Percentiles rank a stretch among this genome's conserved stretches.
These are phyloP conservation scores for Sceloporus undulatus DNA, from an alignment of 2,113 vertebrate species.

Conservation along the genomic window DNA sequence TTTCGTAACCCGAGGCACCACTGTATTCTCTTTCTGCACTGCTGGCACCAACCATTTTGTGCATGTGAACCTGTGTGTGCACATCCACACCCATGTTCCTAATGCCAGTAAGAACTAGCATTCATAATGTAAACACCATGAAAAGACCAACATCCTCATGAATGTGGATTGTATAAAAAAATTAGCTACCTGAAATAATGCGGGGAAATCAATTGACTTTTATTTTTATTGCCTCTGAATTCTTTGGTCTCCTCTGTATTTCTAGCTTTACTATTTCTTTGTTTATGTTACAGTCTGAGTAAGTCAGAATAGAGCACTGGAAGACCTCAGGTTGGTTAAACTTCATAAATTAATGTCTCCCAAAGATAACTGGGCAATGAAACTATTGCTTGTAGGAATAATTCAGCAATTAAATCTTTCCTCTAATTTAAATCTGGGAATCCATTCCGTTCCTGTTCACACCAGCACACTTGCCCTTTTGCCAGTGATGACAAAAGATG, in stretches of 20 bases:
- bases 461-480: not conserved
- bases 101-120: not conserved
- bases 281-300: not conserved
- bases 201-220: not conserved
- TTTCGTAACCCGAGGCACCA: no score
- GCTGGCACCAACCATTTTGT: not conserved
- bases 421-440: not conserved
- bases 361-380: not conserved
- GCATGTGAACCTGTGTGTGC: no score
- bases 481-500: constrained; percentile 7
- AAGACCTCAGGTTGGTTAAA: not conserved
- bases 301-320: not conserved
- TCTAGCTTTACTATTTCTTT: not conserved
- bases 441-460: not conserved
- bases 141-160: not conserved
- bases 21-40: not conserved
- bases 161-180: not conserved
- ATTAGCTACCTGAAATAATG: not conserved
- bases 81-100: not conserved
- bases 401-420: no score
- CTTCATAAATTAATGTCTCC: not conserved
- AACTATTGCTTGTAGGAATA: no score
- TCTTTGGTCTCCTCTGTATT: not conserved
- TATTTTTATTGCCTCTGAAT: not conserved
- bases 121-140: not conserved